Evolutionary conservation across 2,888 invertebrate species (phyloP), one percentile per base, ranked within the genome.

Genomic region (Ichneumoninae sp.): DNA sequence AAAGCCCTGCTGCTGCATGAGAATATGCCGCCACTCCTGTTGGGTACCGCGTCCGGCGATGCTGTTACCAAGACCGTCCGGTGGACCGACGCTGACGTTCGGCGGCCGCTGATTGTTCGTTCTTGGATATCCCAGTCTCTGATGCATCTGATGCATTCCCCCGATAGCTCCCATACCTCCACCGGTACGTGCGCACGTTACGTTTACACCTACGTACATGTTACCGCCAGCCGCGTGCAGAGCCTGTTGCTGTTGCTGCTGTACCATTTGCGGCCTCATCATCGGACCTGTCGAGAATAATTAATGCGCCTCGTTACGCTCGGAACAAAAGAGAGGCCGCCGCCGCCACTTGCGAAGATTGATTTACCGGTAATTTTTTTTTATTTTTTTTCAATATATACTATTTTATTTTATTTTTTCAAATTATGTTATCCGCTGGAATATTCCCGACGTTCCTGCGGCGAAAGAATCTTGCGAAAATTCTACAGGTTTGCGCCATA

Each of bases 211-310:
- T 93, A 92, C 94, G 93, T 92, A 94, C 94, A 92, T 93, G 80
- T 92, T 94, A 84, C 93, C 93, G 33, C 93, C 93, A 47, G 93
- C 91, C 13, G 93, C 92, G 75, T 93, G 93, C 85, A 93, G 88
- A 16, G 93, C 90, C 87, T 95, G 94, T 86, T 95, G 95, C 87
- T 95, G 95, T 91, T 95, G 93, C 89, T 96, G 96, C 84, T 94
- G 94, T 82, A 94, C 94, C 94, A 95, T 95, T 92, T 95, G 96
- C 1, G 96, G 95, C 86, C 96, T 94, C 95, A 96, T 96, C 96
- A 96, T 96, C 5, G 96, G 96, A 86, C 96, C 96, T 95, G 87
- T 50, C 47, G 66, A 78, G 52, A 36, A 75, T 70, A 83, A 80
- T 79, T 62, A 65, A 83, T 50, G 75, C 84, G 50, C 36, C 47